Evolutionary conservation across 2,113 vertebrate genomes (phyloP).

Genomic region (Xiphias gladius): DNA sequence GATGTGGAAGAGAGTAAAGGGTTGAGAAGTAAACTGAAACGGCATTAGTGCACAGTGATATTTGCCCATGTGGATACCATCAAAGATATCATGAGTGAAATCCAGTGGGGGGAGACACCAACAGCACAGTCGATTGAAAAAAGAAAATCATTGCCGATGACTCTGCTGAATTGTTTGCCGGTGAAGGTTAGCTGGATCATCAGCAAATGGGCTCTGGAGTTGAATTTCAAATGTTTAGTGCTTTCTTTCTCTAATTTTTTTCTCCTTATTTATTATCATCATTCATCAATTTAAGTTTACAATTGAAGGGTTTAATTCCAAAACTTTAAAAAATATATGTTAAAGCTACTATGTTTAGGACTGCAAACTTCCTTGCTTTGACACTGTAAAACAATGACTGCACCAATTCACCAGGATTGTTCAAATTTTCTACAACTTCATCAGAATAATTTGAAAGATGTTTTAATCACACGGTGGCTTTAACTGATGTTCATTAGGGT

Average conservation of each 20-base stretch:
- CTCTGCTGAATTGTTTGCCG: conserved; percentile 10
- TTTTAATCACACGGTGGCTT: background rate
- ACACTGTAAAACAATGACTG: background rate
- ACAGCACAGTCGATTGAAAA: background rate
- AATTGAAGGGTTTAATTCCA: conserved; percentile 33
- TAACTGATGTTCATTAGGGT: background rate
- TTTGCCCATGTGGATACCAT: background rate
- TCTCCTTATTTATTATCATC: too few relatives aligned
- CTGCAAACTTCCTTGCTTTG: background rate
- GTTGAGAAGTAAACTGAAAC: conserved; percentile 4
- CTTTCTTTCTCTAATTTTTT: too few relatives aligned
- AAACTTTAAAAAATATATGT: background rate
- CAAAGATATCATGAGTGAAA: background rate
- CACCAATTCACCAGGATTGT: background rate
- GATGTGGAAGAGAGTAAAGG: conserved; percentile 52
- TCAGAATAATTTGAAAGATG: background rate
- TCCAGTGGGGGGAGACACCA: background rate
- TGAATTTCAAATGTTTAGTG: too few relatives aligned
- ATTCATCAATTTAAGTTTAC: background rate
- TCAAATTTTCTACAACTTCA: background rate
- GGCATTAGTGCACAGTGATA: background rate
- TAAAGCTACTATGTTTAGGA: background rate
- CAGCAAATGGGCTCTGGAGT: background rate
- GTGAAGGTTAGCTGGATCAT: background rate
- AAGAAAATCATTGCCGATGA: background rate